Evolutionary conservation across 2,888 invertebrate genomes (phyloP).

Genomic region (Sinelater perroti): DNA sequence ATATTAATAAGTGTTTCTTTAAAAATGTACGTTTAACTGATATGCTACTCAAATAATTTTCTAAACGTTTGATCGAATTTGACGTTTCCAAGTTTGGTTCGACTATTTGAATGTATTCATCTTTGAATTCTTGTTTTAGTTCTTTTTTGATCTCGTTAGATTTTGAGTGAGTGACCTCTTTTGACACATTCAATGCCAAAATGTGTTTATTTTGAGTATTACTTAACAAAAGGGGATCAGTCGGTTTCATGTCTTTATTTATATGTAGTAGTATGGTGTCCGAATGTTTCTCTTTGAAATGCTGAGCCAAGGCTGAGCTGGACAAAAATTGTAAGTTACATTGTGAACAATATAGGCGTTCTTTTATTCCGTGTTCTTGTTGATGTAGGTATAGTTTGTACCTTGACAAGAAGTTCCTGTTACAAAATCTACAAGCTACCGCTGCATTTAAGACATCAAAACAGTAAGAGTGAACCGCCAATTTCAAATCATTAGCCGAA

Average conservation of each 20-base stretch:
- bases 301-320: not conserved
- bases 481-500: conserved; percentile 14
- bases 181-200: too few species aligned
- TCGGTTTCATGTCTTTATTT: not conserved
- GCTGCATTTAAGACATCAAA: not conserved
- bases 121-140: conserved; percentile 3
- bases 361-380: conserved; percentile 19
- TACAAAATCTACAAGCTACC: conserved; percentile 21
- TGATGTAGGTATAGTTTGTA: conserved; percentile 23
- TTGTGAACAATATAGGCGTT: conserved; percentile 1
- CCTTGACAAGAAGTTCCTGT: conserved; percentile 12
- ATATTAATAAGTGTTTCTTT: not conserved
- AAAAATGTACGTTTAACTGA: not conserved
- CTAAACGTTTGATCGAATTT: not conserved
- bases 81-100: too few species aligned
- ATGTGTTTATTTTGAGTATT: too few species aligned
- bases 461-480: conserved; percentile 16
- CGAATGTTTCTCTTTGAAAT: conserved; percentile 10
- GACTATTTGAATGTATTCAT: too few species aligned
- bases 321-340: conserved; percentile 16
- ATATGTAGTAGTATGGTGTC: too few species aligned
- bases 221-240: too few species aligned
- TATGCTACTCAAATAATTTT: not conserved
- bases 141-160: not conserved
- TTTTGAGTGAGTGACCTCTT: too few species aligned